Base-by-base conservation (phyloP, 2,113 vertebrate genomes). In the Petaurus breviceps region DNA sequence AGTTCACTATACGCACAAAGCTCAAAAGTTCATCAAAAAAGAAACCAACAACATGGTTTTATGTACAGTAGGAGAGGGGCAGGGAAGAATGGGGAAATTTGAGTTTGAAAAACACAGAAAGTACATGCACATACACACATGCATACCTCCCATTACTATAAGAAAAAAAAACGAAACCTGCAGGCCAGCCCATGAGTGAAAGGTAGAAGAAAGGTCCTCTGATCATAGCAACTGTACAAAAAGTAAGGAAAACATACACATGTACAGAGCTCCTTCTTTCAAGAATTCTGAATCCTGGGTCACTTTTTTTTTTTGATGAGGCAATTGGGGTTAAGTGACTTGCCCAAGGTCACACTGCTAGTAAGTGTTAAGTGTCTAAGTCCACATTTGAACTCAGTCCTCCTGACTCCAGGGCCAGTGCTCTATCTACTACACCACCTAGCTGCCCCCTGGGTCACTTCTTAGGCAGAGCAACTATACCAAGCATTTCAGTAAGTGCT, bases 101-200 rank as follows among this genome's bases (percentile, higher is more conserved):
- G 68, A 95, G 95, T 51, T 10, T 92, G 16, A 28, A 95, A 92
- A 94, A 95, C 16, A 93, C 90, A 95, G 96, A 95, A 95, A 91
- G 51, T 89, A 51, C 31, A 68, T 23, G 22, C 14, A n/a, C 37
- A 43, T 4, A n/a, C 37, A 61, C 28, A 61, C 92, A 61, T 28
- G 10, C 28, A 28, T 12, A 37, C 14, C 1, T 93, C 89, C 53
- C 49, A 68, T 43, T 95, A 89, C 90, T 43, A 94, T 94, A 93
- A 94, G 90, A 92, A 89, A 92, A 89, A 92, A 93, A 57, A 50
- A 46, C 10, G 77, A 77, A 84, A 90, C 19, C 52, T n/a, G 53
- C 0, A n/a, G 51, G 37, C 2, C n/a, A 84, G 8, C 19, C 6
- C 16, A 22, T 84, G 19, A 23, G 9, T 22, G 19, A 43, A 84